Base-by-base conservation (phyloP, 2,888 invertebrate genomes). In the Metallyticus violacea region DNA sequence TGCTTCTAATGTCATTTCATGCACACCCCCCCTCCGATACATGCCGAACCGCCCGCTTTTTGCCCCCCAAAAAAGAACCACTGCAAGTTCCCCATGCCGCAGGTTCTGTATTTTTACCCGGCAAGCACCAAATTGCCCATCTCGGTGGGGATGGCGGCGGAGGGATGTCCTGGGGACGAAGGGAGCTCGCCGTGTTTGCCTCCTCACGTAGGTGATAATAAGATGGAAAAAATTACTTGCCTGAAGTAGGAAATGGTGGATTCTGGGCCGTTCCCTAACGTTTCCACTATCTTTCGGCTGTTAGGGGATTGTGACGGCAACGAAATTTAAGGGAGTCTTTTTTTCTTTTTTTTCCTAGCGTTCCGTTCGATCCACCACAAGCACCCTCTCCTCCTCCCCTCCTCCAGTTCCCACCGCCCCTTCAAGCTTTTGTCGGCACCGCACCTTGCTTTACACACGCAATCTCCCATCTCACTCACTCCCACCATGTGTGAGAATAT, bases 401-500 rank as follows among this genome's bases (percentile, higher is more conserved):
- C 84, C 84, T 77, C 80, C 86, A 40, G n/a, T 83, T 84, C 87
- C 80, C 85, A 89, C 88, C 89, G 89, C 88, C 90, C 89, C 89
- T 88, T 89, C 86, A 90, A 89, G 90, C n/a, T 87, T 88, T 88
- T 87, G 87, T 86, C 88, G 87, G 85, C 87, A 83, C 87, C 86
- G 90, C 90, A 91, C 92, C 91, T 91, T 91, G 91, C 92, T 91
- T 91, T 89, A 88, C 89, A 88, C 86, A 90, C 89, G 90, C n/a
- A 86, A 87, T 88, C 86, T 86, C 83, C 88, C 85, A 81, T 86
- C 83, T 86, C 86, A 90, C 90, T 91, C 92, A 91, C 91, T 91
- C 91, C 92, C 91, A 88, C 88, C 92, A 92, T 92, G 92, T 92
- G 92, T 40, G 92, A 91, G 91, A 91, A 92, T 91, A 92, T 92